These are phyloP conservation scores for Aphelinus atriplicis DNA, from an alignment of 1,140 invertebrate genomes.

Conservation along the genomic window DNA sequence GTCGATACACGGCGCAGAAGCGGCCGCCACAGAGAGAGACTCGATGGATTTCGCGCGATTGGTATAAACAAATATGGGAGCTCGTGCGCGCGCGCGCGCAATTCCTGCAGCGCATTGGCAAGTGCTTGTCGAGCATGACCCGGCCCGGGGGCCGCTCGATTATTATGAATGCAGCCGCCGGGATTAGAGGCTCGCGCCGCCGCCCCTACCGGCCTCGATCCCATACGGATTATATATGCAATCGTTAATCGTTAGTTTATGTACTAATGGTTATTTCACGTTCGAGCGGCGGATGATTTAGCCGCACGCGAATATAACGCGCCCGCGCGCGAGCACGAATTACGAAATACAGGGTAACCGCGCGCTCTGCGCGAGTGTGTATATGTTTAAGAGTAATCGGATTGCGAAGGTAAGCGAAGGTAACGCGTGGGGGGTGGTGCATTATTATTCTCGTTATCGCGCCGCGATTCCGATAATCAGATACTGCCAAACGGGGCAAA, in stretches of 20 bases:
- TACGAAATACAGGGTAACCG: not conserved
- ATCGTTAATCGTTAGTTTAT: constrained; percentile 20
- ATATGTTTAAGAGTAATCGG: not conserved
- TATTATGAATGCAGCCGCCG: not conserved
- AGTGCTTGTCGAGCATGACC: not conserved
- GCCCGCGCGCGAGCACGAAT: constrained; percentile 17
- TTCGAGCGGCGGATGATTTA: constrained; percentile 20
- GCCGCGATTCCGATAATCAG: not conserved
- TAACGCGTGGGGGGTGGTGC: not conserved
- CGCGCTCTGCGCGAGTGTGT: not conserved
- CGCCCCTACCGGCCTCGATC: no score
- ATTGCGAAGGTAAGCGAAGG: constrained; percentile 3
- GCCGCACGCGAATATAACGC: constrained; percentile 13
- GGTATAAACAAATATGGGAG: no score
- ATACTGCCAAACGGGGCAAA: no score
- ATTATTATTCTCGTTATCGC: not conserved
- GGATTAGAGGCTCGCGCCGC: no score
- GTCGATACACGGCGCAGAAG: no score
- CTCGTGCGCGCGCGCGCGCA: no score
- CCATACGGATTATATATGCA: not conserved
- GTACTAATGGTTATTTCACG: constrained; percentile 32
- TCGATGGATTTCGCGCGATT: no score
- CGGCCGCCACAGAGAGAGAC: no score
- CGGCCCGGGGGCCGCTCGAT: not conserved
- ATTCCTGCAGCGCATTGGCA: no score